Evolutionary conservation across 2,797 vertebrate genomes (phyloP).

Genomic region (Rhabdophis nuchalis): DNA sequence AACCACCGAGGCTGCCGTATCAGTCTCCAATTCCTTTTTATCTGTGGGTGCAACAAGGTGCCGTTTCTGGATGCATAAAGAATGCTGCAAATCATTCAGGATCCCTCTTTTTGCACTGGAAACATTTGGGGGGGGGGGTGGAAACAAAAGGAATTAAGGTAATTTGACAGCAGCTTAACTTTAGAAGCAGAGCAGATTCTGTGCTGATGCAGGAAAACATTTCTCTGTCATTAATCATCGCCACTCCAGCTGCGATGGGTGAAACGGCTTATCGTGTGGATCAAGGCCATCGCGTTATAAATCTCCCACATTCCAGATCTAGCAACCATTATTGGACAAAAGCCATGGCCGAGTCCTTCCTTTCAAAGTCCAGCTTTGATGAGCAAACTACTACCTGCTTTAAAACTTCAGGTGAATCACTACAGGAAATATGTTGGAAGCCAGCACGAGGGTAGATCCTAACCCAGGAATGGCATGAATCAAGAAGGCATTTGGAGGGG

Average conservation of each 20-base stretch:
- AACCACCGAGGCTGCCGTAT: neutral
- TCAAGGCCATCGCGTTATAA: neutral
- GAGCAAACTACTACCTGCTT: neutral
- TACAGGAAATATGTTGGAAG: neutral
- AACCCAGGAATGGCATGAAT: neutral
- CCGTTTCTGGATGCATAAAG: neutral
- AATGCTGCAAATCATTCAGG: neutral
- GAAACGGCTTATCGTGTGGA: neutral
- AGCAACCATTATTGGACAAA: neutral
- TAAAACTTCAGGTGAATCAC: slow-evolving; percentile 24
- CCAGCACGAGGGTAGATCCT: neutral
- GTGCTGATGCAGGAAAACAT: neutral
- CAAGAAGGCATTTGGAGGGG: neutral
- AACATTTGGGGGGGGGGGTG: neutral
- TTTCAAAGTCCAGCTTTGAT: neutral
- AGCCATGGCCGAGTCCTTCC: neutral
- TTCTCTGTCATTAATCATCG: neutral
- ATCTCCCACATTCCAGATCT: neutral
- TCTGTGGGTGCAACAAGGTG: neutral
- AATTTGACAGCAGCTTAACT: neutral
- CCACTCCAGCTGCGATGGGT: neutral
- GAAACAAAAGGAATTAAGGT: neutral
- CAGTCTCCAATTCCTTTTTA: neutral
- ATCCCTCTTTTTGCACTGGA: neutral
- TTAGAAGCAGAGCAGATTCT: neutral